Percentiles rank a stretch among this genome's conserved stretches.
phyloP scores from a whole-genome alignment of 2,888 invertebrate genomes.

The Pemphredon lugubris region DNA sequence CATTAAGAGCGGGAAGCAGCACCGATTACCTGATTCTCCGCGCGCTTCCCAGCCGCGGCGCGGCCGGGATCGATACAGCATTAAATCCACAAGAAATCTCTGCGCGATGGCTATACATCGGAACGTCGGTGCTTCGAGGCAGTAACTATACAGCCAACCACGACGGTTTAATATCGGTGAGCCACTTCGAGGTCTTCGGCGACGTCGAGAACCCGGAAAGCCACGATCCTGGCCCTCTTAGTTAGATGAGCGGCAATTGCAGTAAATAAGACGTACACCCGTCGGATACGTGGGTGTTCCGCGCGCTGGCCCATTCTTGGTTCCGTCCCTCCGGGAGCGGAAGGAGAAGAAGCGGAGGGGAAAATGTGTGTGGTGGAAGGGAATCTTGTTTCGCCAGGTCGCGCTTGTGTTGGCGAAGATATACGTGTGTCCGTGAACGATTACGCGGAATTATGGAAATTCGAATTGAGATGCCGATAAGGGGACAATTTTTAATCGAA shows the following conservation, averaged over 20 bases:
- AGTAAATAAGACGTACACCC: constrained; percentile 61
- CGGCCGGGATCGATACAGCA: constrained; percentile 28
- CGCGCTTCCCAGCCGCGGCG: constrained; percentile 39
- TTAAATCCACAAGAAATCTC: constrained; percentile 49
- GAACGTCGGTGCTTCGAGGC: constrained; percentile 35
- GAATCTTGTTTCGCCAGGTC: constrained; percentile 25
- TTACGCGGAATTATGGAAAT: too few relatives aligned
- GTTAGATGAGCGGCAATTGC: constrained; percentile 61
- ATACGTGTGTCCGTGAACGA: too few relatives aligned
- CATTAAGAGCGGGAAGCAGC: constrained; percentile 9
- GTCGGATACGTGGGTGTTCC: constrained; percentile 49
- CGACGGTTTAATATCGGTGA: constrained; percentile 57
- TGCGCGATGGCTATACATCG: constrained; percentile 53
- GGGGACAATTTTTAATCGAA: too few relatives aligned
- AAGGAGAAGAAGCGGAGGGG: constrained; percentile 7
- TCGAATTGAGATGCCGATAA: too few relatives aligned
- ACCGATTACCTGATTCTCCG: constrained; percentile 30
- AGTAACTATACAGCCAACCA: constrained; percentile 19
- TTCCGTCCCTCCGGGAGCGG: constrained; percentile 1
- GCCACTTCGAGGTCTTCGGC: constrained; percentile 21
- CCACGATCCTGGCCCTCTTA: constrained; percentile 45
- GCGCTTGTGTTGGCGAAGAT: too few relatives aligned
- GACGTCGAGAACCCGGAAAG: constrained; percentile 43
- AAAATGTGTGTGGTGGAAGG: constrained; percentile 21
- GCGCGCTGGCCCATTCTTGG: neutral